Percentiles rank a stretch among this genome's conserved stretches.
Conservation (phyloP, 2,888 invertebrate species). For the Patella pellucida region DNA sequence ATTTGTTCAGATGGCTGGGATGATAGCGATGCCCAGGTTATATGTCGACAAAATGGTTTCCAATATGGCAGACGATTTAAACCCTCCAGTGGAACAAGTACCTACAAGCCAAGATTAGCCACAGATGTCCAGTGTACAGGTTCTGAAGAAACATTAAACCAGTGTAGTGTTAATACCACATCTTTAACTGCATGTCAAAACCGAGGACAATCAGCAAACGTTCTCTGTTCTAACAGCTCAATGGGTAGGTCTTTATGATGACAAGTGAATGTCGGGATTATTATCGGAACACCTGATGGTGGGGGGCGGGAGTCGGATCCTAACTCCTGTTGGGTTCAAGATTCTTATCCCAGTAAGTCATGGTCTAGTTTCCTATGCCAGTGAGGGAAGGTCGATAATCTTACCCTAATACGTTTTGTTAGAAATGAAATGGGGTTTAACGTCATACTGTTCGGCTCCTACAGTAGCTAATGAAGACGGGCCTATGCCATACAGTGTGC, state of each 20-base stretch:
- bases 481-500: no score
- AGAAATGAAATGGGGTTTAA: no score
- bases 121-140: background rate
- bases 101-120: background rate
- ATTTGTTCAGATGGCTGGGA: background rate
- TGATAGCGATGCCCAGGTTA: background rate
- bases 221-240: background rate
- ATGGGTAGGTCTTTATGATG: background rate
- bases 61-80: background rate
- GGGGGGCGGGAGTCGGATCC: no score
- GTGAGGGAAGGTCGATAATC: no score
- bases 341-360: no score
- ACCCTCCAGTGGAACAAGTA: background rate
- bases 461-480: no score
- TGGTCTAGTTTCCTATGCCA: no score
- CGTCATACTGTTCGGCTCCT: no score
- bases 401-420: no score
- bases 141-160: background rate
- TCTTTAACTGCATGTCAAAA: background rate
- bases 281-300: no score
- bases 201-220: background rate
- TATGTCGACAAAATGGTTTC: background rate
- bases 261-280: no score
- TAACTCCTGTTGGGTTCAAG: no score
- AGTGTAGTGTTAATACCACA: background rate